A percentile compares a stretch with the other conserved stretches of the same genome.
phyloP scores from a whole-genome alignment of 1,140 invertebrate species.

The Olivierus martensii region DNA sequence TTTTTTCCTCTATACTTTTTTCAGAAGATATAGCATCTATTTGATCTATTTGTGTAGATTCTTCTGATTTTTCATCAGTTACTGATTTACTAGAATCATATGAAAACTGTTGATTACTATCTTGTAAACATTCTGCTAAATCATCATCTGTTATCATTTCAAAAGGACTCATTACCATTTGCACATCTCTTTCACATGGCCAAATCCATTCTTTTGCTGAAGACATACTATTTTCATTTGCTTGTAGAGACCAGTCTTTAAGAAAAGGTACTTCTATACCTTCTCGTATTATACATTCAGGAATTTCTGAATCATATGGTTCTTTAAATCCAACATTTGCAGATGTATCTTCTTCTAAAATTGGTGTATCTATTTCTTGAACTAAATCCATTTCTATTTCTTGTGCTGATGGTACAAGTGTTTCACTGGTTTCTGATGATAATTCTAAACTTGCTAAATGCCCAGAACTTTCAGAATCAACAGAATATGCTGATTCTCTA shows the following conservation, averaged over 20 bases:
- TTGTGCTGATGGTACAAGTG: conserved; percentile 56
- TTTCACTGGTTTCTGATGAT: conserved; percentile 77
- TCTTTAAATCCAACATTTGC: conserved; percentile 29
- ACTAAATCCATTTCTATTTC: conserved; percentile 34
- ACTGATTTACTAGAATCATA: background rate
- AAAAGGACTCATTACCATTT: conserved; percentile 28
- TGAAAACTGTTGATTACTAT: background rate
- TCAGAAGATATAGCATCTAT: background rate
- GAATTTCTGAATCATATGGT: conserved; percentile 39
- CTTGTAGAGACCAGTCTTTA: conserved; percentile 12
- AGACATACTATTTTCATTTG: conserved; percentile 3
- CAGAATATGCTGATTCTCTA: conserved; percentile 70
- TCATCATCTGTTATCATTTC: conserved; percentile 31
- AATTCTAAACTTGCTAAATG: conserved; percentile 69
- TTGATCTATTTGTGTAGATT: background rate
- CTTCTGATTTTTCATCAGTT: background rate
- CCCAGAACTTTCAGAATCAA: conserved; percentile 75
- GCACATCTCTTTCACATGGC: conserved; percentile 13
- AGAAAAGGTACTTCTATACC: conserved; percentile 19
- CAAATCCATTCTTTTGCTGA: conserved; percentile 9
- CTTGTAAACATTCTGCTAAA: conserved; percentile 23
- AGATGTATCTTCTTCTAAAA: conserved; percentile 29
- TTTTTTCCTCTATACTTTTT: background rate
- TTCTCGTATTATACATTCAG: conserved; percentile 28
- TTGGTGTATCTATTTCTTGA: conserved; percentile 19